These are phyloP conservation scores for Paguma larvata DNA, from an alignment of 2,797 vertebrate genomes.

Conservation along the genomic window DNA sequence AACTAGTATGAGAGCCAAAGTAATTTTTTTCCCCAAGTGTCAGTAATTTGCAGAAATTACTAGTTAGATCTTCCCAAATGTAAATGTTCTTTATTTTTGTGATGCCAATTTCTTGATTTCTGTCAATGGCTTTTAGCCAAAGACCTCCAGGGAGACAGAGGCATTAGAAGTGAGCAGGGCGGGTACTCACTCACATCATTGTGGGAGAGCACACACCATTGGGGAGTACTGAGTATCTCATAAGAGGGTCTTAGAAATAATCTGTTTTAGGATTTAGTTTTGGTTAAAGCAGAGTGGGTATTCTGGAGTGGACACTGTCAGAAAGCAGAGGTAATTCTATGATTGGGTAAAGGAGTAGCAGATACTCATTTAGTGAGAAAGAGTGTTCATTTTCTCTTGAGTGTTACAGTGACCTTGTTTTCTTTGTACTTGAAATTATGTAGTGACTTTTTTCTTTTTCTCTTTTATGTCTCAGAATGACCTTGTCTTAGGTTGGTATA, in stretches of 20 bases:
- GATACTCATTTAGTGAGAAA: background rate
- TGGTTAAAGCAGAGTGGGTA: background rate
- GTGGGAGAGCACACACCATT: background rate
- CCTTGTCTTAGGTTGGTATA: background rate
- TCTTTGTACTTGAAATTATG: background rate
- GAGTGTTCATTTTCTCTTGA: background rate
- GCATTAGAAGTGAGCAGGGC: background rate
- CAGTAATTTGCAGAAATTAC: background rate
- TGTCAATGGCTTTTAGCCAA: background rate
- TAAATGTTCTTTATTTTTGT: background rate
- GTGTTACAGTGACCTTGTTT: background rate
- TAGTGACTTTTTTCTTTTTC: background rate
- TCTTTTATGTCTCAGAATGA: background rate
- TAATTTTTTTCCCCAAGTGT: background rate
- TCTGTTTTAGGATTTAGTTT: background rate
- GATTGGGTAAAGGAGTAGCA: background rate
- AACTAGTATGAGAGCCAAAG: background rate
- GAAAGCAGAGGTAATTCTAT: background rate
- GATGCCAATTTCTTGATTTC: background rate
- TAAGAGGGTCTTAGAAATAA: background rate
- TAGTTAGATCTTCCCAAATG: background rate
- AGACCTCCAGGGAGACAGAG: background rate
- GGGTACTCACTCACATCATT: background rate
- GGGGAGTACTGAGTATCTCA: background rate
- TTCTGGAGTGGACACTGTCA: background rate